A percentile compares a stretch with the other conserved stretches of the same genome.
These are phyloP conservation scores for zebrafish (Danio rerio) DNA, from an alignment of 2,113 vertebrate species.

Conservation along the genomic window GRCz12tu NC_133199.1:40774001-40774500, in stretches of 20 bases:
- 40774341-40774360: too few relatives aligned
- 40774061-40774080: constrained; percentile 6
- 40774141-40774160: constrained; percentile 42
- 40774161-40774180: constrained; percentile 20
- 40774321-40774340: not conserved
- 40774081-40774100: constrained; percentile 32
- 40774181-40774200: too few relatives aligned
- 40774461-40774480: not conserved
- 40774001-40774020: not conserved
- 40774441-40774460: too few relatives aligned
- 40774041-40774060: not conserved
- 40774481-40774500: not conserved
- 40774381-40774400: not conserved
- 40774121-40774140: constrained; percentile 55
- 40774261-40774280: not conserved
- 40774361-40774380: too few relatives aligned
- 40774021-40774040: not conserved
- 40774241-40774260: not conserved
- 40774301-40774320: not conserved
- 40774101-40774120: constrained; percentile 53
- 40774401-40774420: not conserved
- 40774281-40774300: not conserved
- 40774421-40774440: not conserved
- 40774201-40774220: too few relatives aligned
- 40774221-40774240: too few relatives aligned